phyloP scores from a whole-genome alignment of 2,888 invertebrate genomes.

The Papilio protenor region DNA sequence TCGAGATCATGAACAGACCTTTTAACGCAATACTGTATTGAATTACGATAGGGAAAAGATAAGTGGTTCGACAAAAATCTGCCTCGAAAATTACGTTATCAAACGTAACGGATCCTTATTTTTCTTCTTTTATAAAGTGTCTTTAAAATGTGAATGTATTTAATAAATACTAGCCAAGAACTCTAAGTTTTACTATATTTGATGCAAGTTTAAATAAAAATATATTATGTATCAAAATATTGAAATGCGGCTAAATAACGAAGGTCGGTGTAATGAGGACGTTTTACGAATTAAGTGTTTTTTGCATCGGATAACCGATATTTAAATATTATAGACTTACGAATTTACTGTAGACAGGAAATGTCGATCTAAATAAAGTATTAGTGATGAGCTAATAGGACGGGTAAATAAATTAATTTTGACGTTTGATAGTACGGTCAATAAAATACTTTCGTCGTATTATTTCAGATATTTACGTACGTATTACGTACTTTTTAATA shows the following conservation, averaged over 20 bases:
- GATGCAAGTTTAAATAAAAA: background rate
- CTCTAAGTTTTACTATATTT: background rate
- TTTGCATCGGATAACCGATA: background rate
- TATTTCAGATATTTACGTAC: background rate
- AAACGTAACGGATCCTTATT: too few species aligned
- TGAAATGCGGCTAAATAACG: background rate
- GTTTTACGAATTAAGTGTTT: conserved; percentile 4
- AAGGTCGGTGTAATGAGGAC: background rate
- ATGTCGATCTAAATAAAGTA: background rate
- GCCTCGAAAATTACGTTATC: too few species aligned
- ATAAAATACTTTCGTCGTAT: background rate
- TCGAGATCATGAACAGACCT: background rate
- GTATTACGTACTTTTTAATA: background rate
- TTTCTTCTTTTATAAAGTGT: too few species aligned
- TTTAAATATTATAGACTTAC: background rate
- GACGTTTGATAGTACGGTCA: background rate
- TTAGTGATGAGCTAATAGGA: background rate
- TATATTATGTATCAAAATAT: background rate
- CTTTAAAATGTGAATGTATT: background rate
- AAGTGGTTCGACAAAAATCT: too few species aligned
- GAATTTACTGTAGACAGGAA: background rate
- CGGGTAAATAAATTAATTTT: background rate
- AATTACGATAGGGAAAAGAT: background rate
- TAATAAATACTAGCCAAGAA: too few species aligned
- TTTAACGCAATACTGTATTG: background rate